These are phyloP conservation scores for Punctoribates punctum DNA, from an alignment of 2,888 invertebrate genomes.

Conservation along the genomic window DNA sequence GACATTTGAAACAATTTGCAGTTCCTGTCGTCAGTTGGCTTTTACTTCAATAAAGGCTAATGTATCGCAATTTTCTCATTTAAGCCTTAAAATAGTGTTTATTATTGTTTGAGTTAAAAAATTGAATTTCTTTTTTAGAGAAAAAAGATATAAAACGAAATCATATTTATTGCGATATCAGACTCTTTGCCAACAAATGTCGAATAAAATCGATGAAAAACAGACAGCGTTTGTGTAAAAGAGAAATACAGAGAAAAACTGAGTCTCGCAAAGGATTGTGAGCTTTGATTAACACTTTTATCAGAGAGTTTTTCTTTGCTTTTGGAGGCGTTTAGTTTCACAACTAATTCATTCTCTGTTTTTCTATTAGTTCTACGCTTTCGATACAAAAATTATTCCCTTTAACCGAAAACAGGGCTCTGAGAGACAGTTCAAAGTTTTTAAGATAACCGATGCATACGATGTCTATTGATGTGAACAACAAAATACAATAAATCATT, in stretches of 20 bases:
- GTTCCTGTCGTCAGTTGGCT: no score
- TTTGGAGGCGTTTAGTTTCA: background rate
- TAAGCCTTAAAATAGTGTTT: background rate
- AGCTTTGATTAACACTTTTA: conserved; percentile 5
- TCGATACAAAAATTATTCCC: background rate
- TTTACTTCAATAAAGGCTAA: background rate
- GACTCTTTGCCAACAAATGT: background rate
- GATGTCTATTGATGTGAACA: background rate
- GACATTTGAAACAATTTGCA: no score
- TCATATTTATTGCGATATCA: background rate
- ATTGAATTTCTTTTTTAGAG: background rate
- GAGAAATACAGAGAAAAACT: no score
- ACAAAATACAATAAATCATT: conserved; percentile 12
- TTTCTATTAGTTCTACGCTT: background rate
- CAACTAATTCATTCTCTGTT: background rate
- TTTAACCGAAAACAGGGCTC: background rate
- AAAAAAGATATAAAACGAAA: background rate
- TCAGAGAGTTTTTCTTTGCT: background rate
- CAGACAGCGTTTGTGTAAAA: no score
- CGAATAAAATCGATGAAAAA: background rate
- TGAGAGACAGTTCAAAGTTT: background rate
- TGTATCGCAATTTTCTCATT: background rate
- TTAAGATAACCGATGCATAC: background rate
- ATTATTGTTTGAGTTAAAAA: background rate
- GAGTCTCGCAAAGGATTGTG: background rate